Conservation (phyloP, 2,797 vertebrate species). For the Hypotaenidia okinawae region DNA sequence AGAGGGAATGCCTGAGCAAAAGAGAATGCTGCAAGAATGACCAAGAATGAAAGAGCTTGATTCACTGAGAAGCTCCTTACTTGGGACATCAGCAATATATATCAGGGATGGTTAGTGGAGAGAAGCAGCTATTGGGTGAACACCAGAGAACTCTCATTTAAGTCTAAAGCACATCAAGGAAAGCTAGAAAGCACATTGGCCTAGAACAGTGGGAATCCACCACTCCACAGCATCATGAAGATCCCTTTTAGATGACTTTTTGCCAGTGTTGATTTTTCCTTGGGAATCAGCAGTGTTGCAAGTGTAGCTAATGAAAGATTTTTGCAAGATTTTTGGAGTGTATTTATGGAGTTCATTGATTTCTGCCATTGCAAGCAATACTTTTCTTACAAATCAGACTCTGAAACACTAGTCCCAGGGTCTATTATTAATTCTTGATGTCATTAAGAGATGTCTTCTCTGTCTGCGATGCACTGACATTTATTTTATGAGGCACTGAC, state of each 20-base stretch:
- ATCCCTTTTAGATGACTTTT: neutral
- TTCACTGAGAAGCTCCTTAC: neutral
- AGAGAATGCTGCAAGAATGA: neutral
- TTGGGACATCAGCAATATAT: neutral
- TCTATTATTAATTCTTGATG: conserved; percentile 48
- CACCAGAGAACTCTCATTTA: neutral
- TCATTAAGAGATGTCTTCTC: conserved; percentile 33
- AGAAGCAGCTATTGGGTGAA: neutral
- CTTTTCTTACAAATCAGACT: conserved; percentile 30
- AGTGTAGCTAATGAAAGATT: neutral
- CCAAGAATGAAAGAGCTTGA: neutral
- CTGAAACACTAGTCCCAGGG: neutral
- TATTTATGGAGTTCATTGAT: neutral
- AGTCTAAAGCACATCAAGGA: neutral
- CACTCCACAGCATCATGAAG: neutral
- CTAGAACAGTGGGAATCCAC: neutral
- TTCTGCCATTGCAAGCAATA: conserved; percentile 15
- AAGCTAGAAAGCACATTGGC: neutral
- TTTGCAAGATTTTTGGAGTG: conserved; percentile 2
- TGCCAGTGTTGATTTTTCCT: neutral
- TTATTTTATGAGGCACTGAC: conserved; percentile 14
- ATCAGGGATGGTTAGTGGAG: neutral
- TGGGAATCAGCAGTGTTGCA: neutral
- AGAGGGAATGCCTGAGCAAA: neutral
- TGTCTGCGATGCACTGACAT: neutral